Base-by-base conservation (phyloP, 2,888 invertebrate genomes). In the Meghimatium bilineatum region DNA sequence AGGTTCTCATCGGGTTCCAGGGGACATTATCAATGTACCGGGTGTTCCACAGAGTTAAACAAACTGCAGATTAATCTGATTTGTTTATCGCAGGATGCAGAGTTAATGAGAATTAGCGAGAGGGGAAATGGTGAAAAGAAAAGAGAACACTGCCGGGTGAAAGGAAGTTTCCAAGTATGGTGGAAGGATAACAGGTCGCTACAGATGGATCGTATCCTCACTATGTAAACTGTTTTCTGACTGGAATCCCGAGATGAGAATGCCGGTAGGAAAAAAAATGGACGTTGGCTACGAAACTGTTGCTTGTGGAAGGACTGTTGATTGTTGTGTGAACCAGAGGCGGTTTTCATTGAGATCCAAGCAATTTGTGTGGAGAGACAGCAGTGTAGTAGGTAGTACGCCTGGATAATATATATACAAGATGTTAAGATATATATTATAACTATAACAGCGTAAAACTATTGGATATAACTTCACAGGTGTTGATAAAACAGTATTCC, bases 61-160 rank as follows among this genome's bases (percentile, higher is more conserved):
- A 80, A 72, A 80, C 60, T 72, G 80, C 36, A 60, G 49, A 72
- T 72, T 60, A 80, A 72, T 72, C 71, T 60, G 72, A 80, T 60
- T 72, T 71, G 72, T 60, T 60, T 71, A 80, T 71, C 71, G 23
- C 38, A 23, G 20, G 80, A 74, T 36, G 60, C 29, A 36, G 38
- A 72, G 72, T 26, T 71, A 56, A 72, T 60, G 80, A 80, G 80
- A 74, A 72, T 72, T 60, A 80, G 38, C 56, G 60, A 71, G 17
- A 56, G 56, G 56, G 26, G 71, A n/a, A 72, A 36, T 29, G 78
- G n/a, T 29, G 38, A 49, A 34, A 49, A n/a, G 32, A 23, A 32
- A 49, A 72, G 29, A 0, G 32, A 74, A 14, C 49, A 56, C 17
- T 23, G 56, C 29, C 29, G 52, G 29, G 10, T 10, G 5, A 71